phyloP scores from a whole-genome alignment of 2,888 invertebrate genomes.

The Hypomecis punctinalis region DNA sequence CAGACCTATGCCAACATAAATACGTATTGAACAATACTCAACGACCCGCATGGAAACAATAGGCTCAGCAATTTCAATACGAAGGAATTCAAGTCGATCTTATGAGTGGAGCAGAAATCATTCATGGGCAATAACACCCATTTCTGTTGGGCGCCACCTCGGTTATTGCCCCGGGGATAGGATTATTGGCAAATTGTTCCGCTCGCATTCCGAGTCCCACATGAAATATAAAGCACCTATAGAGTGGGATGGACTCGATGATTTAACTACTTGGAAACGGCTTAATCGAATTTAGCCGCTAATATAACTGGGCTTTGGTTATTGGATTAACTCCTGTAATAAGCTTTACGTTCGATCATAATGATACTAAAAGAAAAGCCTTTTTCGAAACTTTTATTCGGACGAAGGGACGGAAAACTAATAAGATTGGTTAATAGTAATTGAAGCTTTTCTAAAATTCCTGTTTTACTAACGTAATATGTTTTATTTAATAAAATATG shows the following conservation, averaged over 20 bases:
- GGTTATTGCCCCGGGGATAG: slow-evolving; percentile 77
- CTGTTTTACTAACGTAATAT: too few species aligned
- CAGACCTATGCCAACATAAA: slow-evolving; percentile 2
- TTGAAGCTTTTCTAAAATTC: too few species aligned
- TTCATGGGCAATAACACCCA: slow-evolving; percentile 78
- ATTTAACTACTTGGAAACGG: slow-evolving; percentile 19
- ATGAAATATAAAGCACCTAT: slow-evolving; percentile 80
- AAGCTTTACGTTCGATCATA: too few species aligned
- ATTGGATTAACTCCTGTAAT: neutral
- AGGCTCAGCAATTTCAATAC: slow-evolving; percentile 46
- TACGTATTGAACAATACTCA: slow-evolving; percentile 17
- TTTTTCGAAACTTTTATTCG: too few species aligned
- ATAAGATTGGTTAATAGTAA: too few species aligned
- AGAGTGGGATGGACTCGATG: slow-evolving; percentile 18
- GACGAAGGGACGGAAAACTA: too few species aligned
- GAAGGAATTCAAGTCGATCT: slow-evolving; percentile 63
- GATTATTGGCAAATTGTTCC: slow-evolving; percentile 84
- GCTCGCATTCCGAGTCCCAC: slow-evolving; percentile 77
- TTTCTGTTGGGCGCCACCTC: slow-evolving; percentile 76
- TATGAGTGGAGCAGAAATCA: slow-evolving; percentile 72
- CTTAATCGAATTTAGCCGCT: neutral
- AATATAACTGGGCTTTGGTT: neutral
- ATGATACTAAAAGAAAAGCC: too few species aligned
- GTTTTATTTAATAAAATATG: too few species aligned
- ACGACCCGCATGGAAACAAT: slow-evolving; percentile 41